phyloP scores from a whole-genome alignment of 2,888 invertebrate species.

The Meta bourneti region DNA sequence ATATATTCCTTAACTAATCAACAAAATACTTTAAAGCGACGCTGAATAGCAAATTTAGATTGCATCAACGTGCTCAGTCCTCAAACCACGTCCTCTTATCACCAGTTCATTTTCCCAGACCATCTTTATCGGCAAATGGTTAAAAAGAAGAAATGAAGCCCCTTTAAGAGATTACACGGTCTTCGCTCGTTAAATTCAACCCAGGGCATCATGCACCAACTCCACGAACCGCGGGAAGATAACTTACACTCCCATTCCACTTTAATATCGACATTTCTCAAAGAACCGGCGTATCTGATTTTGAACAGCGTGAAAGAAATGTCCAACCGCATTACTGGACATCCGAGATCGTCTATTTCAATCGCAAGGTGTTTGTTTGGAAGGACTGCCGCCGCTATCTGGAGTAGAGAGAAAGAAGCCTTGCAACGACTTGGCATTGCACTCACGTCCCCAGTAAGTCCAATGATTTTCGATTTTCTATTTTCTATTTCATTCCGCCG shows the following conservation, averaged over 20 bases:
- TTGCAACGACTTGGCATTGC: neutral
- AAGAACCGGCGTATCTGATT: neutral
- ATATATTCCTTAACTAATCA: too few species aligned
- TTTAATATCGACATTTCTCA: constrained; percentile 21
- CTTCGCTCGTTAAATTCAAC: neutral
- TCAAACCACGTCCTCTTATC: neutral
- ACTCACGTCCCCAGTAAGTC: constrained; percentile 43
- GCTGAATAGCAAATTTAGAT: too few species aligned
- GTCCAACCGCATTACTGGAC: neutral
- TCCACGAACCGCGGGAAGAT: neutral
- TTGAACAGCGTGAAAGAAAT: neutral
- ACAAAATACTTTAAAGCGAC: too few species aligned
- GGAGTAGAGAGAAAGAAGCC: neutral
- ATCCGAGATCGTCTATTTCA: constrained; percentile 9
- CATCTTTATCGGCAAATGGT: neutral
- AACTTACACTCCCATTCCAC: neutral
- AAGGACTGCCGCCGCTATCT: neutral
- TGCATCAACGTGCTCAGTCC: too few species aligned
- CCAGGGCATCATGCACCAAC: neutral
- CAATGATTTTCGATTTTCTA: constrained; percentile 58
- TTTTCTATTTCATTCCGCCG: neutral
- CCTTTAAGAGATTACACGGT: neutral
- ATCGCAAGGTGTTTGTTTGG: constrained; percentile 14
- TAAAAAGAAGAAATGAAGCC: neutral
- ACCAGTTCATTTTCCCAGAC: neutral